Conservation (phyloP, 2,888 invertebrate species). For the Crepidodera aurea region DNA sequence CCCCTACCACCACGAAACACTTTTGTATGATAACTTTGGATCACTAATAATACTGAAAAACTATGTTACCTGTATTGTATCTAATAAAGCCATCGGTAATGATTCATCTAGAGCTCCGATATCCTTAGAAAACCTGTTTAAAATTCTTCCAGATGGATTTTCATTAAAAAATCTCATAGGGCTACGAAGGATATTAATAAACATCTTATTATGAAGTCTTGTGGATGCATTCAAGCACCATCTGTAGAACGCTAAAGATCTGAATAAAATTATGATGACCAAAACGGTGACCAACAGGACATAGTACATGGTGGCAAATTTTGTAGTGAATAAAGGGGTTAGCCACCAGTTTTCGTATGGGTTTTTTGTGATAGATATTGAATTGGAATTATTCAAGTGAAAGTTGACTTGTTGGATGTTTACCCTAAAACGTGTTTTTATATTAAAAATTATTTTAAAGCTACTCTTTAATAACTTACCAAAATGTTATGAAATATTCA, state of each 20-base stretch:
- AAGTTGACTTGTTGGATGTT: constrained; percentile 21
- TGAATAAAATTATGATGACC: constrained; percentile 55
- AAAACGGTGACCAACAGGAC: constrained; percentile 3
- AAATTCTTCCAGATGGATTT: constrained; percentile 70
- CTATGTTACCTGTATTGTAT: constrained; percentile 59
- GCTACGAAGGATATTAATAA: constrained; percentile 67
- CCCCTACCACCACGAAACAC: too few relatives aligned
- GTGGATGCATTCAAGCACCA: constrained; percentile 66
- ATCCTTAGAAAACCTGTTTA: constrained; percentile 79
- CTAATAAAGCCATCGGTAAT: constrained; percentile 63
- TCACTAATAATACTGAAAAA: too few relatives aligned
- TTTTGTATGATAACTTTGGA: too few relatives aligned
- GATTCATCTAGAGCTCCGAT: constrained; percentile 68
- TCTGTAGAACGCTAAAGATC: constrained; percentile 65
- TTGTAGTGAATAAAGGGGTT: constrained; percentile 10
- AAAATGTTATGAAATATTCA: constrained; percentile 82
- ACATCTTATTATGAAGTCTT: constrained; percentile 66
- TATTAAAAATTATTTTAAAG: background rate
- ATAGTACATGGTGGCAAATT: constrained; percentile 24
- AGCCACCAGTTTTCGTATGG: constrained; percentile 20
- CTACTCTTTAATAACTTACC: constrained; percentile 70
- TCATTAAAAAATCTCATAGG: constrained; percentile 75
- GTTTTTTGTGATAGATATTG: background rate
- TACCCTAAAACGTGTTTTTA: constrained; percentile 23
- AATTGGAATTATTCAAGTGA: background rate